Base-by-base conservation (phyloP, 2,113 vertebrate genomes). In the Nothocercus julius region DNA sequence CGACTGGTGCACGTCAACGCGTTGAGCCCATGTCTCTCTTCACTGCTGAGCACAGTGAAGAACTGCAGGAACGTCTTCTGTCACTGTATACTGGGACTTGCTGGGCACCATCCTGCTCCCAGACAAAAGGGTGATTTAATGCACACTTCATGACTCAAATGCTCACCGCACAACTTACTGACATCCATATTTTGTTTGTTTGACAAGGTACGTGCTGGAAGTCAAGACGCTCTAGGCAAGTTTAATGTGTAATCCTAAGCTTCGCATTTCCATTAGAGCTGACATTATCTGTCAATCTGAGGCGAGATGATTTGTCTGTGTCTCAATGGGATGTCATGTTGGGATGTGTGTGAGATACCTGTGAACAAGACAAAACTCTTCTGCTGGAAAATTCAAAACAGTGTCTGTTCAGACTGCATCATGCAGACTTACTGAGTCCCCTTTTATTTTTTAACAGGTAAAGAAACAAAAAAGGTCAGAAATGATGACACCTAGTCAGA, bases 1-100 rank as follows among this genome's bases (percentile, higher is more conserved):
- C 17, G 51, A 64, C 24, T 0, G 0, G n/a, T 28, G 11, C 1
- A 1, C 49, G 12, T 7, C 51, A 42, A 17, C 11, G n/a, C 9
- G 32, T 30, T 51, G 38, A 36, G 36, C 36, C 6, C 36, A 36
- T 36, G 36, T 36, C 36, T 36, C 36, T 36, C 36, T 36, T 36
- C 36, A 6, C 36, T 78, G 3, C 61, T 40, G 54, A 86, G 22
- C 38, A 36, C 27, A 14, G 84, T 42, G 11, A 82, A 45, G 24
- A 91, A 32, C 16, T 87, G 20, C 51, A 75, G 15, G 18, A 62
- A 36, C 3, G 15, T 38, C 76, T 22, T 54, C 2, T 38, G 13
- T 42, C 36, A 40, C 9, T 36, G 7, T 9, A 38, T 0, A 0
- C 16, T 61, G 58, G 42, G 18, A 30, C 11, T 17, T 40, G 13